These are phyloP conservation scores for Pelecanoides urinatrix DNA, from an alignment of 2,113 vertebrate species.

Conservation along the genomic window DNA sequence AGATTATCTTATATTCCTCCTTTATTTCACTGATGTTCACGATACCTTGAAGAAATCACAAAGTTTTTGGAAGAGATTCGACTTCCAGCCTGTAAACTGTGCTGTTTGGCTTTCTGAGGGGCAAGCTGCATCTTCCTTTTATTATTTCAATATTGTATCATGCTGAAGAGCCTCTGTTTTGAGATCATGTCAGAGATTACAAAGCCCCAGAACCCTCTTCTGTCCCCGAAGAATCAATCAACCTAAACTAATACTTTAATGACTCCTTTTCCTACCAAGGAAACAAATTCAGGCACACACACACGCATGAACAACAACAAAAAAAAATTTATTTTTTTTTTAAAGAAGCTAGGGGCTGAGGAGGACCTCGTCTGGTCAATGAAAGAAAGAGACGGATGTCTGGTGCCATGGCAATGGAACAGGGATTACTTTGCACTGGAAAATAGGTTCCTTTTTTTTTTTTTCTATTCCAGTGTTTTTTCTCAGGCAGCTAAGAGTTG, in stretches of 20 bases:
- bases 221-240: conserved; percentile 62
- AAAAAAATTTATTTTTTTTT: not conserved
- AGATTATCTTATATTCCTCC: not conserved
- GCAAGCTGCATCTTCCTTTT: not conserved
- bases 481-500: conserved; percentile 70
- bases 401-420: conserved; percentile 90
- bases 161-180: conserved; percentile 18
- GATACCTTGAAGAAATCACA: not conserved
- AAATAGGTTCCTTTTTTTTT: conserved; percentile 66
- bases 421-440: conserved; percentile 88
- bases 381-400: conserved; percentile 86
- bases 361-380: conserved; percentile 82
- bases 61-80: not conserved
- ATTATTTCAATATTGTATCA: conserved; percentile 2
- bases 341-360: conserved; percentile 48
- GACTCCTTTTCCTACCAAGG: conserved; percentile 67
- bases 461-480: conserved; percentile 37
- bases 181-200: conserved; percentile 46
- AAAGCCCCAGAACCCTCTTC: conserved; percentile 55
- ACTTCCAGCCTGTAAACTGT: not conserved
- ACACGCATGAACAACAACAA: not conserved
- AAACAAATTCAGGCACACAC: conserved; percentile 62
- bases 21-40: not conserved
- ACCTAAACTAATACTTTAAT: conserved; percentile 76
- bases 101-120: not conserved